Percentiles rank a stretch among this genome's conserved stretches.
Conservation (phyloP, 2,113 vertebrate genomes). For the Elephantulus edwardii region DNA sequence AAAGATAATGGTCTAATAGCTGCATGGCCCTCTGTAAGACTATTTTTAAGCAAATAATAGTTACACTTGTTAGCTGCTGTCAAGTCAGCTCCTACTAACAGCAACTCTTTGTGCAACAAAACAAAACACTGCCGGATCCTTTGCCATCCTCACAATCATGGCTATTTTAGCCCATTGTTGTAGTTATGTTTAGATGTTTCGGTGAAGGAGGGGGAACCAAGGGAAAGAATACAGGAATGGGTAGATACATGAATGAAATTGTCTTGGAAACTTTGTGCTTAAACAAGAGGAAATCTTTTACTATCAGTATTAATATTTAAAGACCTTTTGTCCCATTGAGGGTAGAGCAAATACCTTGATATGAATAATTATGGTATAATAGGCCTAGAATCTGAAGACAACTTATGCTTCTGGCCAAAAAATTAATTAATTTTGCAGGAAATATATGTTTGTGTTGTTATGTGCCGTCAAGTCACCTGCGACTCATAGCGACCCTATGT, state of each 20-base stretch:
- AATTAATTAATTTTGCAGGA: neutral
- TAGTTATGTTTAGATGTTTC: neutral
- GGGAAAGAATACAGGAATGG: neutral
- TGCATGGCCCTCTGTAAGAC: neutral
- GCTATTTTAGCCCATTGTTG: neutral
- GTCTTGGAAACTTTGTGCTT: conserved; percentile 5
- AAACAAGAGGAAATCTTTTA: neutral
- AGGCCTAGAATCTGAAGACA: neutral
- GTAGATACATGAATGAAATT: neutral
- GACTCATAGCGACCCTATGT: too few species aligned
- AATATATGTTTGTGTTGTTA: neutral
- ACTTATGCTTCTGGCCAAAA: neutral
- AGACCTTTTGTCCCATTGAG: neutral
- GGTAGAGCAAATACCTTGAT: neutral
- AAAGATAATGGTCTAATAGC: neutral
- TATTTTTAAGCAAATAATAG: neutral
- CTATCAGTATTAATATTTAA: conserved; percentile 15
- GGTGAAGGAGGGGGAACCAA: neutral
- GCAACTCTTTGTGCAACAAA: neutral
- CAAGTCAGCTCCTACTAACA: neutral
- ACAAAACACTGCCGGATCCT: too few species aligned
- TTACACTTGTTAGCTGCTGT: neutral
- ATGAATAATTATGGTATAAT: neutral
- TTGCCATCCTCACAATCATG: neutral
- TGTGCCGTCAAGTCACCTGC: too few species aligned